phyloP scores from a whole-genome alignment of 2,888 invertebrate genomes.

The Melieria omissa region DNA sequence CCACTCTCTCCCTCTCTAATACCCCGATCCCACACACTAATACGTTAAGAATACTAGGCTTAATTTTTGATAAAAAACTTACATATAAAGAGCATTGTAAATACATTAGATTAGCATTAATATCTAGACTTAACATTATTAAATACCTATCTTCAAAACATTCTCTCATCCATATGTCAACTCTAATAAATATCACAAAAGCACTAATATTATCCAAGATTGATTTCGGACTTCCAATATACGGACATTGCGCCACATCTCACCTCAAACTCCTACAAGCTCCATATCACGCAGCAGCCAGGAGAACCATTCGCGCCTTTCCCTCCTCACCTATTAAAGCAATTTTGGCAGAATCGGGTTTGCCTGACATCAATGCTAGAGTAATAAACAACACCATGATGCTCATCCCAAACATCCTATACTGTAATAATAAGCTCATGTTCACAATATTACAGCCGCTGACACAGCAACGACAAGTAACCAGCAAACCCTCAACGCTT shows the following conservation, averaged over 20 bases:
- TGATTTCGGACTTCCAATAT: conserved; percentile 18
- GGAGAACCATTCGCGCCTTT: conserved; percentile 17
- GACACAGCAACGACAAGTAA: no score
- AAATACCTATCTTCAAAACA: conserved; percentile 26
- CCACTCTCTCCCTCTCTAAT: background rate
- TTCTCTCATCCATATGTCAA: conserved; percentile 6
- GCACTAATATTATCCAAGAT: conserved; percentile 21
- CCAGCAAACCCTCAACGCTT: no score
- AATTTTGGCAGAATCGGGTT: conserved; percentile 6
- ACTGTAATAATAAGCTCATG: no score
- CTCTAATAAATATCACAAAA: conserved; percentile 21
- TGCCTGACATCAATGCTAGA: background rate
- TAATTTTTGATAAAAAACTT: conserved; percentile 17
- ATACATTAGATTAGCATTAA: conserved; percentile 10
- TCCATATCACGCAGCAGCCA: conserved; percentile 20
- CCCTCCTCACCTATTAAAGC: conserved; percentile 5
- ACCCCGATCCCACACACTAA: background rate
- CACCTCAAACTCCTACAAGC: conserved; percentile 13
- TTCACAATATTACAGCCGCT: no score
- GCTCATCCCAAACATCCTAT: background rate
- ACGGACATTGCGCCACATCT: conserved; percentile 16
- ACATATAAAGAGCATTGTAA: conserved; percentile 19
- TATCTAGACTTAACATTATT: conserved; percentile 21
- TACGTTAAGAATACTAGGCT: background rate
- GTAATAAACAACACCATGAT: conserved; percentile 4